These are phyloP conservation scores for Drosophila jambulina DNA, from an alignment of 1,140 invertebrate species.

Conservation along the genomic window DNA sequence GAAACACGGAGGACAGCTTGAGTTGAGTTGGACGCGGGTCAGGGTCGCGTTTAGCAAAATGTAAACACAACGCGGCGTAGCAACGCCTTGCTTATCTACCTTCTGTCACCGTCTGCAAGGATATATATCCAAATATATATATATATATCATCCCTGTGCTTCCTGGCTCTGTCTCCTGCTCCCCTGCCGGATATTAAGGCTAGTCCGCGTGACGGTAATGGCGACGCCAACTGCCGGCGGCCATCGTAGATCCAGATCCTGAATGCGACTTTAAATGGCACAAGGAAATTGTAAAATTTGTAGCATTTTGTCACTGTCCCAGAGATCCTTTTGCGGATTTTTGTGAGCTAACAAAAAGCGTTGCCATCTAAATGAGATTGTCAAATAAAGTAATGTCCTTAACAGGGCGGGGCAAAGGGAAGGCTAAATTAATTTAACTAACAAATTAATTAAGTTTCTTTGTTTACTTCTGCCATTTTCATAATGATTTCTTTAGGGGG, in stretches of 20 bases:
- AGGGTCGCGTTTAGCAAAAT: conserved; percentile 69
- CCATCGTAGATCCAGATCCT: conserved; percentile 41
- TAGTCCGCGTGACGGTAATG: conserved; percentile 75
- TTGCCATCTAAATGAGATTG: conserved; percentile 32
- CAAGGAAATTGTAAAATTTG: conserved; percentile 79
- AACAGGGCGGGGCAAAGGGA: not conserved
- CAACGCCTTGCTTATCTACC: conserved; percentile 52
- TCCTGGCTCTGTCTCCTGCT: not conserved
- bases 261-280: conserved; percentile 52
- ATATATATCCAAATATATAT: conserved; percentile 4
- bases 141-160: conserved; percentile 1
- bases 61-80: conserved; percentile 61
- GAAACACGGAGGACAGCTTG: conserved; percentile 1
- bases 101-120: conserved; percentile 40
- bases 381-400: conserved; percentile 18
- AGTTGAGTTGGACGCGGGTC: conserved; percentile 55
- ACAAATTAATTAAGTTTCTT: conserved; percentile 13
- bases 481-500: not conserved
- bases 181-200: conserved; percentile 67
- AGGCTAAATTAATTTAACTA: conserved; percentile 15
- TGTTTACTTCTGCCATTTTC: not conserved
- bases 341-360: conserved; percentile 1
- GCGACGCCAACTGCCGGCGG: conserved; percentile 74
- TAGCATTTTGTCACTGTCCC: conserved; percentile 64
- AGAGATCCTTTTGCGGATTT: conserved; percentile 14